Base-by-base conservation (phyloP, 2,888 invertebrate genomes). In the Acleris literana region DNA sequence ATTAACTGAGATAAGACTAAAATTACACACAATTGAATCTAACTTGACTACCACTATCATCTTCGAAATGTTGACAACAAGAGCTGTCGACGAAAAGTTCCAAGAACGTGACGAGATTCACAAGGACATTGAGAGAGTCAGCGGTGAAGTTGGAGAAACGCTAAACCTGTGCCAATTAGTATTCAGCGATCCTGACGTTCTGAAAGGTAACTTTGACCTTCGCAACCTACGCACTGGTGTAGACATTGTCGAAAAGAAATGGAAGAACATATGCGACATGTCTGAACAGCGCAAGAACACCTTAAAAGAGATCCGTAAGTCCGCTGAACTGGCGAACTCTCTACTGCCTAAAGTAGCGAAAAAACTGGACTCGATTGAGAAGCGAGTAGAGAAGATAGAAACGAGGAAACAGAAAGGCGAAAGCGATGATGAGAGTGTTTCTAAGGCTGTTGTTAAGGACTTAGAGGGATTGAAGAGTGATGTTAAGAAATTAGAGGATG, bases 141-240 rank as follows among this genome's bases (percentile, higher is more conserved):
- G 96, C 79, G 94, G 94, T 56, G 95, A 96, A 74, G 94, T 97
- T 5, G 96, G 95, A 1, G 96, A 97, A 78, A 94, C 97, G 0
- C 85, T 97, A 2, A 97, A 96, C 78, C 93, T 96, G 17, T 96
- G 97, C 76, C 96, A 97, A 76, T 93, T 96, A 54, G 87, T 97
- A 2, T 87, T 97, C 54, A 96, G 94, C 75, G 97, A 97, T 75
- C 94, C 95, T 2, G 96, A 96, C 72, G 93, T 95, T 0, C 94
- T 95, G 84, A 95, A 95, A 76, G 94, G 94, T 0, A 95, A 96
- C 73, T 95, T 96, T 61, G 95, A 96, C 70, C 94, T 95, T 0
- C 94, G 95, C 46, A 94, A 94, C 60, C 90, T 97, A 13, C 94
- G 94, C 33, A 90, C 91, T 0, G 95, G 96, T 0, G 94, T 95